Evolutionary conservation across 92 coral and sea anemone genomes (phyloP).

Genomic region (Epizoanthus illoricatus): DNA sequence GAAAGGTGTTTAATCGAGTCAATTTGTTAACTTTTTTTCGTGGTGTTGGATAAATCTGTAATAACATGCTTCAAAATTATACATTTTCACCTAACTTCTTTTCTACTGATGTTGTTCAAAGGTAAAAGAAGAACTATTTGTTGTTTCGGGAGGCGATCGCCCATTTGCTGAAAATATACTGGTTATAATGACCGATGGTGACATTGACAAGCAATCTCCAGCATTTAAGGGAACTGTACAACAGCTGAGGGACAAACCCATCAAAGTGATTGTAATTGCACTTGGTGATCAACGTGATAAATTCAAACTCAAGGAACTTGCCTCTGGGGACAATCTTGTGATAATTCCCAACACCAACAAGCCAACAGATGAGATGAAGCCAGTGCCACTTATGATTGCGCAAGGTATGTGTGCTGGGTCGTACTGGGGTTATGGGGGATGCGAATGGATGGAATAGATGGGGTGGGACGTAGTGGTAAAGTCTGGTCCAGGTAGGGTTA

Average conservation of each 20-base stretch:
- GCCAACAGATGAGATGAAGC: slow-evolving; percentile 33
- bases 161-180: slow-evolving; percentile 70
- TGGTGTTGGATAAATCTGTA: no score
- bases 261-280: slow-evolving; percentile 61
- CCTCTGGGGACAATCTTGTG: slow-evolving; percentile 72
- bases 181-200: slow-evolving; percentile 61
- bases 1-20: no score
- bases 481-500: no score
- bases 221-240: slow-evolving; percentile 50
- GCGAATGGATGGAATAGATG: no score
- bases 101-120: neutral
- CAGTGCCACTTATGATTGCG: slow-evolving; percentile 48
- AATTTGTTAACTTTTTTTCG: no score
- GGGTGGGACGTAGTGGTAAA: no score
- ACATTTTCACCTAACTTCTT: neutral
- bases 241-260: slow-evolving; percentile 57
- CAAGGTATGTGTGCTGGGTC: slow-evolving; percentile 40
- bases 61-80: no score
- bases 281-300: slow-evolving; percentile 43
- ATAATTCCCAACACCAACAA: slow-evolving; percentile 49
- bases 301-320: slow-evolving; percentile 51
- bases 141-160: slow-evolving; percentile 58
- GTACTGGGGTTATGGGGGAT: neutral
- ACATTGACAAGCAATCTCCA: slow-evolving; percentile 46
- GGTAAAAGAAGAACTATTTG: slow-evolving; percentile 20